Evolutionary conservation across 2,113 vertebrate species (phyloP).

Genomic region (Pygoscelis adeliae): DNA sequence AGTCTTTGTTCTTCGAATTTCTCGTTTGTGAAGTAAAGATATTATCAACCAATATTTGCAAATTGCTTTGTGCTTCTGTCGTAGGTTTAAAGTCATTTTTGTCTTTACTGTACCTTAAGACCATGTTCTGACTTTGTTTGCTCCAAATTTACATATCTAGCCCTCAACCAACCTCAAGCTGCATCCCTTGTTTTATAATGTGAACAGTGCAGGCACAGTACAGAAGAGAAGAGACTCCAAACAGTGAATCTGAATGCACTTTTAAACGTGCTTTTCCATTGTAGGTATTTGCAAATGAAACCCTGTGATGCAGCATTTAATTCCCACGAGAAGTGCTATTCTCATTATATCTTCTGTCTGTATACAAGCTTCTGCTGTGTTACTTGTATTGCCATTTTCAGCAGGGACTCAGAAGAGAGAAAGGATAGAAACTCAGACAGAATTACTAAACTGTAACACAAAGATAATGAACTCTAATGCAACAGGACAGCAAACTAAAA

Average conservation of each 20-base stretch:
- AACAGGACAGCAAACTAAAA: conserved; percentile 72
- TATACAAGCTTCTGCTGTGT: conserved; percentile 64
- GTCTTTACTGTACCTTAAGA: neutral
- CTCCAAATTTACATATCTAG: neutral
- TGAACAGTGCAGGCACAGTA: neutral
- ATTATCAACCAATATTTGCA: neutral
- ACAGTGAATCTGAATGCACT: conserved; percentile 44
- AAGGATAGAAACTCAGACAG: conserved; percentile 67
- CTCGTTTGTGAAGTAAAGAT: neutral
- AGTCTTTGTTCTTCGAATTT: neutral
- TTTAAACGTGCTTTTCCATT: conserved; percentile 49
- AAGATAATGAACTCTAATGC: conserved; percentile 72
- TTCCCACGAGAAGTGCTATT: conserved; percentile 60
- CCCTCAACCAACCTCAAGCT: neutral
- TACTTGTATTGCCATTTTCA: conserved; percentile 70
- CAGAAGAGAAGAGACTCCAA: conserved; percentile 1
- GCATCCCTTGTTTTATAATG: neutral
- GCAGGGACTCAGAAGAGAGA: conserved; percentile 53
- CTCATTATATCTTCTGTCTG: conserved; percentile 63
- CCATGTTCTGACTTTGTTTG: neutral
- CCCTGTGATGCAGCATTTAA: conserved; percentile 48
- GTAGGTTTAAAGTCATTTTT: neutral
- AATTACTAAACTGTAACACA: conserved; percentile 71
- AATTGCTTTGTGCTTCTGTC: neutral
- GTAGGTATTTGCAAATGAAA: conserved; percentile 69